Conservation (phyloP, 2,888 invertebrate species). For the Uloborus plumipes region DNA sequence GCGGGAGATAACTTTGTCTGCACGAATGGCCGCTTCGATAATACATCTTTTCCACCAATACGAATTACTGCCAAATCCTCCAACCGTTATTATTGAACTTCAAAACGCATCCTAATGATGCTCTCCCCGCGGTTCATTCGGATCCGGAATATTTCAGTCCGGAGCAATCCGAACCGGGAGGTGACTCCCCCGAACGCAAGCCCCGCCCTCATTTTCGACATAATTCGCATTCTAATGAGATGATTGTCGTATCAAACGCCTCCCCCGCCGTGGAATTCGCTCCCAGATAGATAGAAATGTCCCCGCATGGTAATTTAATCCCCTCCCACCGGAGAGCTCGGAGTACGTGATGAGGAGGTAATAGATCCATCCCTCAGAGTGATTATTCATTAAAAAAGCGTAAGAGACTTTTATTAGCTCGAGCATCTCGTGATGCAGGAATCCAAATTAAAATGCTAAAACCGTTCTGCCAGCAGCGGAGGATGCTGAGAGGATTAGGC, state of each 20-base stretch:
- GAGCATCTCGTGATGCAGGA: too few relatives aligned
- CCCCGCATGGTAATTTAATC: constrained; percentile 6
- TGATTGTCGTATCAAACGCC: constrained; percentile 30
- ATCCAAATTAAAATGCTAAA: background rate
- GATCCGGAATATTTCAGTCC: constrained; percentile 20
- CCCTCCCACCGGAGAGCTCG: background rate
- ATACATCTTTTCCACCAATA: too few relatives aligned
- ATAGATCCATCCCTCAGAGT: background rate
- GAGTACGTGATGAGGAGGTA: too few relatives aligned
- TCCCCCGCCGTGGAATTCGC: constrained; percentile 7
- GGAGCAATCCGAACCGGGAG: background rate
- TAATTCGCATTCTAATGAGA: constrained; percentile 62
- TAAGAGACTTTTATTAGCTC: too few relatives aligned
- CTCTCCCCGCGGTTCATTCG: background rate
- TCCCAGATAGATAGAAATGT: constrained; percentile 21
- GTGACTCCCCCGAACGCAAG: constrained; percentile 5
- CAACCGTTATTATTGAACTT: too few relatives aligned
- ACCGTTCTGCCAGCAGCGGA: background rate
- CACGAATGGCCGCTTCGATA: too few relatives aligned
- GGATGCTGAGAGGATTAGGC: constrained; percentile 9
- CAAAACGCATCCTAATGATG: too few relatives aligned
- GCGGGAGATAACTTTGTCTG: too few relatives aligned
- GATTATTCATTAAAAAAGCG: background rate
- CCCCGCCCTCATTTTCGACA: constrained; percentile 33
- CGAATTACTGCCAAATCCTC: too few relatives aligned